Evolutionary conservation across 2,113 vertebrate genomes (phyloP).

Genomic region (Calidris pugnax): DNA sequence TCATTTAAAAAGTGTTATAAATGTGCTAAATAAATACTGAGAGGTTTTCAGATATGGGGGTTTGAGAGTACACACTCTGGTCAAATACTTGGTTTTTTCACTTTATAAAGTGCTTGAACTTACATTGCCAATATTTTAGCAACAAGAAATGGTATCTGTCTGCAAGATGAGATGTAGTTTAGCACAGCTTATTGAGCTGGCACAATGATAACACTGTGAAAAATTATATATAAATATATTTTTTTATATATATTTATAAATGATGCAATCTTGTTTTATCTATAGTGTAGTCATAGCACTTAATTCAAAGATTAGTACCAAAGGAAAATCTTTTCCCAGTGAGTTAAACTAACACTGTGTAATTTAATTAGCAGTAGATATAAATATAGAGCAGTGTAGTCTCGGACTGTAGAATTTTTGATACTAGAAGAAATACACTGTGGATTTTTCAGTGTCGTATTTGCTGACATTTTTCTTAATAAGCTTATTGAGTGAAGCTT

Average conservation of each 20-base stretch:
- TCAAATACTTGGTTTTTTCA: neutral
- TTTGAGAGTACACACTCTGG: neutral
- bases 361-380: slow-evolving; percentile 56
- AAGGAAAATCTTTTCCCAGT: neutral
- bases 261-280: neutral
- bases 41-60: neutral
- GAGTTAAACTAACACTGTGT: slow-evolving; percentile 8
- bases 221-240: neutral
- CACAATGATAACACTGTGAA: neutral
- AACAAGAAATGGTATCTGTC: neutral
- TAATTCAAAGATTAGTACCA: neutral
- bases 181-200: neutral
- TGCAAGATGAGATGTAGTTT: neutral
- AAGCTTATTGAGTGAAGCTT: slow-evolving; percentile 28
- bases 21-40: neutral
- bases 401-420: neutral
- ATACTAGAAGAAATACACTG: neutral
- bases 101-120: neutral
- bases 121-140: neutral
- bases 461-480: slow-evolving; percentile 46
- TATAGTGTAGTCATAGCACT: neutral
- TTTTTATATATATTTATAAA: neutral
- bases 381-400: neutral
- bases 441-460: neutral
- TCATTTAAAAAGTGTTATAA: neutral